These are phyloP conservation scores for Drosophila orosa DNA, from an alignment of 1,140 invertebrate genomes.

Conservation along the genomic window DNA sequence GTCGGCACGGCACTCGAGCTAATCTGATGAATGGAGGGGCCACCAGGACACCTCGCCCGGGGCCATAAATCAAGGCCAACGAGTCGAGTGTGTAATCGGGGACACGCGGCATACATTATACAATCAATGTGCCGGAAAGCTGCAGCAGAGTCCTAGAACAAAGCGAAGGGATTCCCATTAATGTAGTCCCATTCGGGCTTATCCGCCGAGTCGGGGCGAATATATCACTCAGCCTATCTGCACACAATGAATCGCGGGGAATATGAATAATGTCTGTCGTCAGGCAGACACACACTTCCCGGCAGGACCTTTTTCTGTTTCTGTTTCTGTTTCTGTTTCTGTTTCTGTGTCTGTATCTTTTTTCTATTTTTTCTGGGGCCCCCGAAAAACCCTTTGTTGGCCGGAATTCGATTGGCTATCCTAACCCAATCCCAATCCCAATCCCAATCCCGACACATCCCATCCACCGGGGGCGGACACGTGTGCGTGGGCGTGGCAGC, in stretches of 20 bases:
- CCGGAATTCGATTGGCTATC: constrained; percentile 33
- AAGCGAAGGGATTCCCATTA: constrained; percentile 31
- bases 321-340: constrained; percentile 9
- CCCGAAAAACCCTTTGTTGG: constrained; percentile 40
- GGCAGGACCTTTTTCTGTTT: constrained; percentile 29
- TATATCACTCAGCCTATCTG: constrained; percentile 47
- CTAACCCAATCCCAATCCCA: not conserved
- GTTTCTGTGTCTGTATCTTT: constrained; percentile 9
- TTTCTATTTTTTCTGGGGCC: constrained; percentile 5
- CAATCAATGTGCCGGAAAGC: constrained; percentile 35
- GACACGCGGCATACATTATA: constrained; percentile 36
- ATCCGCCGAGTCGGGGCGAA: constrained; percentile 25
- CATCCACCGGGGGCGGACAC: constrained; percentile 11
- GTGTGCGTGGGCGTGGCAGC: constrained; percentile 42
- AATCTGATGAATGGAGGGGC: constrained; percentile 16
- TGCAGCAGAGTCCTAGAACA: constrained; percentile 20
- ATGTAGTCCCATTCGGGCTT: constrained; percentile 49
- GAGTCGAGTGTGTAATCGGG: constrained; percentile 24
- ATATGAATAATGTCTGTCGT: constrained; percentile 52
- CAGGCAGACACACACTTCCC: constrained; percentile 28
- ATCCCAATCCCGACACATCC: not conserved
- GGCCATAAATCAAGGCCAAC: constrained; percentile 34
- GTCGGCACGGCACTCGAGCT: not conserved
- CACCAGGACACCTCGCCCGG: not conserved
- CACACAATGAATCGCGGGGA: constrained; percentile 33